Evolutionary conservation across 1,140 invertebrate species (phyloP).

Genomic region (Tetragnatha versicolor): DNA sequence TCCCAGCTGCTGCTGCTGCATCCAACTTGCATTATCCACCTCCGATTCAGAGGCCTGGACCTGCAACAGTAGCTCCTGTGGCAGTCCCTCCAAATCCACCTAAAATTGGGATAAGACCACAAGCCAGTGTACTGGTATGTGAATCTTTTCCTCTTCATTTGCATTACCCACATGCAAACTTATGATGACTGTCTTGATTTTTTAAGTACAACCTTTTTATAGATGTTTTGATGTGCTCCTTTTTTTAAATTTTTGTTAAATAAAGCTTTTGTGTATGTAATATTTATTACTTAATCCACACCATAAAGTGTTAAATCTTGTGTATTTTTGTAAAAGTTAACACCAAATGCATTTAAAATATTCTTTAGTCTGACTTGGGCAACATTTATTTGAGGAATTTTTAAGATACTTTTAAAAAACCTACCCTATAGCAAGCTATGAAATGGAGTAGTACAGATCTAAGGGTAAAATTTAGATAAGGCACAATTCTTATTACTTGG

Average conservation of each 20-base stretch:
- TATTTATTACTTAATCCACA: background rate
- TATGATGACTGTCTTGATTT: background rate
- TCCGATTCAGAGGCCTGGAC: constrained; percentile 55
- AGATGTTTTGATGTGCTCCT: background rate
- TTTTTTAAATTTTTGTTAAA: background rate
- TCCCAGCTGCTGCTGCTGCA: constrained; percentile 26
- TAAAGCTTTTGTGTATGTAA: background rate
- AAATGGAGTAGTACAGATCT: too few species aligned
- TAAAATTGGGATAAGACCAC: constrained; percentile 50
- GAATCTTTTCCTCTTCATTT: constrained; percentile 30
- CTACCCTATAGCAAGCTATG: too few species aligned
- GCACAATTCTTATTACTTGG: too few species aligned
- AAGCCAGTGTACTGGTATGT: constrained; percentile 48
- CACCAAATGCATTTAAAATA: too few species aligned
- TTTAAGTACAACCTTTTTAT: background rate
- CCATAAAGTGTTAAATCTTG: too few species aligned
- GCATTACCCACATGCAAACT: constrained; percentile 10
- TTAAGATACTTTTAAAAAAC: too few species aligned
- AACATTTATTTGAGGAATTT: too few species aligned
- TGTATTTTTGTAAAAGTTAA: too few species aligned
- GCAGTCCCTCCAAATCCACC: constrained; percentile 4
- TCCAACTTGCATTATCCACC: constrained; percentile 49
- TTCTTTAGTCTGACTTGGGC: too few species aligned
- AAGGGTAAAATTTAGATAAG: too few species aligned
- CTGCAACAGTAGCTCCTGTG: constrained; percentile 8